These are phyloP conservation scores for Meleagris gallopavo DNA, from an alignment of 2,113 vertebrate species.

Conservation along the genomic window DNA sequence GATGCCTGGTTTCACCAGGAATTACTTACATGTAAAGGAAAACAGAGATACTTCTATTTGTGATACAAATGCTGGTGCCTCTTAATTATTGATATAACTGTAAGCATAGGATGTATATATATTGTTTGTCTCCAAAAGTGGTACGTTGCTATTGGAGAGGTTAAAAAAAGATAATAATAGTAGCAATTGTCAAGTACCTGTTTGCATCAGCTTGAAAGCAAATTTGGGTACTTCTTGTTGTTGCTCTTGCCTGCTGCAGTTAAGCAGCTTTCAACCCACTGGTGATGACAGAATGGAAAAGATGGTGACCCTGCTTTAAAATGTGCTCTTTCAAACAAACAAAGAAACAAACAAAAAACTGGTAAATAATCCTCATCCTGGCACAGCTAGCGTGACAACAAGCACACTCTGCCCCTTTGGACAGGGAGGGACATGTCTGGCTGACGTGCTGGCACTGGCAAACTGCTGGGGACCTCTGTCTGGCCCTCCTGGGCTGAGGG, in stretches of 20 bases:
- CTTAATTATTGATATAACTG: not conserved
- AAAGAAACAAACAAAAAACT: too few species aligned
- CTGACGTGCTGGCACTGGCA: not conserved
- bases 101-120: not conserved
- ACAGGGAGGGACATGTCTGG: not conserved
- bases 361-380: not conserved
- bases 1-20: not conserved
- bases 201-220: rapidly evolving
- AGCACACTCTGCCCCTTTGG: slow-evolving; percentile 27
- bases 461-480: slow-evolving; percentile 6
- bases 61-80: not conserved
- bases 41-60: not conserved
- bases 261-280: not conserved
- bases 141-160: not conserved
- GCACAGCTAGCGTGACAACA: not conserved
- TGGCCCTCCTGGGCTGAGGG: slow-evolving; percentile 9
- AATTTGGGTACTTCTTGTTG: not conserved
- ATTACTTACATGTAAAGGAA: not conserved
- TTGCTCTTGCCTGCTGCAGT: not conserved
- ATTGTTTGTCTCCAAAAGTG: not conserved
- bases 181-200: not conserved
- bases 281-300: not conserved
- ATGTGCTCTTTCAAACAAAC: not conserved
- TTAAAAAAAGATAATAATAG: not conserved
- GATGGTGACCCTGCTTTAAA: not conserved